A percentile compares a stretch with the other conserved stretches of the same genome.
phyloP scores from a whole-genome alignment of 2,113 vertebrate species.

The Nymphicus hollandicus region DNA sequence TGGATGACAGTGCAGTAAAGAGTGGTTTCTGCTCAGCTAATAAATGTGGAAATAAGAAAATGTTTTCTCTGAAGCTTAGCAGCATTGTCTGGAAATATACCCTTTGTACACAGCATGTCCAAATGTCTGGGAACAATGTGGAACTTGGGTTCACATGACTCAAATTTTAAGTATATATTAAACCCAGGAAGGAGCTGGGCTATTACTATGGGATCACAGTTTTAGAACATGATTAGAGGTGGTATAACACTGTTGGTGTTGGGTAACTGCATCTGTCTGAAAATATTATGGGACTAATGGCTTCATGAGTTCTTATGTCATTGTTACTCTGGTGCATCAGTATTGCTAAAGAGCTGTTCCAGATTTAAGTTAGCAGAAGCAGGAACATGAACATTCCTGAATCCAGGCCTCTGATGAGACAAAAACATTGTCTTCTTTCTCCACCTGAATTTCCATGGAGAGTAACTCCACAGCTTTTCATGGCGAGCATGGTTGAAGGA shows the following conservation, averaged over 20 bases:
- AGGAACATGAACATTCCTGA: not conserved
- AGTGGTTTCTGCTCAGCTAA: constrained; percentile 23
- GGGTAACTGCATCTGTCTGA: not conserved
- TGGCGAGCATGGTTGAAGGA: not conserved
- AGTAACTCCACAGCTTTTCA: not conserved
- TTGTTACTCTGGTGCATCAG: not conserved
- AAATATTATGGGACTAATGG: not conserved
- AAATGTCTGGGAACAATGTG: constrained; percentile 43
- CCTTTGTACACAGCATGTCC: not conserved
- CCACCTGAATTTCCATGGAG: not conserved
- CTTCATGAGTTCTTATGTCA: not conserved
- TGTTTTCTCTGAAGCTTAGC: constrained; percentile 59
- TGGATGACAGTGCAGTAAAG: constrained; percentile 25
- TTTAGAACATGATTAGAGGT: not conserved
- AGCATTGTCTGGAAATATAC: constrained; percentile 48
- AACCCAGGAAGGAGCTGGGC: not conserved
- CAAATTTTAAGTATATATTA: not conserved
- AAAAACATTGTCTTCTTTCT: not conserved
- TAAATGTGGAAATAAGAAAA: constrained; percentile 67
- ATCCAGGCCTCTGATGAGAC: not conserved
- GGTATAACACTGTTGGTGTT: not conserved
- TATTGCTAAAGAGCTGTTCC: not conserved
- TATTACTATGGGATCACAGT: not conserved
- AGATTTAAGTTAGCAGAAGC: not conserved
- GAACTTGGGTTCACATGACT: constrained; percentile 19